phyloP scores from a whole-genome alignment of 2,888 invertebrate species.

The Drosophila siamana region DNA sequence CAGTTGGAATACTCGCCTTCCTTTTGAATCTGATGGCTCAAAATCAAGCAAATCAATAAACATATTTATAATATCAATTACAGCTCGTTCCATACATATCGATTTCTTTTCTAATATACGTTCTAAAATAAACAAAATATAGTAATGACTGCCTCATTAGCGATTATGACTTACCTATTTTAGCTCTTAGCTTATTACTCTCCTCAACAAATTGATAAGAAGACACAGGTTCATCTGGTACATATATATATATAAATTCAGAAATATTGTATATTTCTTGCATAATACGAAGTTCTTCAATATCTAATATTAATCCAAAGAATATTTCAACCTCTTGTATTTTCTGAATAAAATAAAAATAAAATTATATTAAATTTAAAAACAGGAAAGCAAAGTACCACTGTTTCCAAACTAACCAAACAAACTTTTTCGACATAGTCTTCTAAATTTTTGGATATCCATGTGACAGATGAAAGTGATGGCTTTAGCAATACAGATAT shows the following conservation, averaged over 20 bases:
- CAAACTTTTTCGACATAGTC: conserved; percentile 85
- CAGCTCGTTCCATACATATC: conserved; percentile 90
- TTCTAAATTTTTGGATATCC: conserved; percentile 90
- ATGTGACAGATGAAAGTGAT: conserved; percentile 91
- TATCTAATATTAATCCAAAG: conserved; percentile 87
- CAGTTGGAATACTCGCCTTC: conserved; percentile 87
- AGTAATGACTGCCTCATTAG: background rate
- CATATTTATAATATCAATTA: conserved; percentile 91
- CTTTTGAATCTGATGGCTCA: conserved; percentile 85
- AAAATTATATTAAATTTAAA: too few relatives aligned
- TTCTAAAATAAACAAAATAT: conserved; percentile 68
- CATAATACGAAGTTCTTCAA: conserved; percentile 91
- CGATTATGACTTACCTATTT: conserved; percentile 58
- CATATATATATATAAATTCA: conserved; percentile 87
- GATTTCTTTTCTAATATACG: conserved; percentile 87
- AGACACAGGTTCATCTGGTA: conserved; percentile 88
- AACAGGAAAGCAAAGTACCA: background rate
- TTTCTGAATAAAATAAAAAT: conserved; percentile 55
- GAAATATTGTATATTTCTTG: conserved; percentile 89
- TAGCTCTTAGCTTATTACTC: conserved; percentile 87
- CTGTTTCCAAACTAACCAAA: conserved; percentile 15
- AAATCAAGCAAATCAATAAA: conserved; percentile 87
- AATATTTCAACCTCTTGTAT: conserved; percentile 72
- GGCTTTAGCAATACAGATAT: conserved; percentile 91
- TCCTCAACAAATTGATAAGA: conserved; percentile 88